Evolutionary conservation across 2,113 vertebrate species (phyloP).

Genomic region (Tupaia chinensis): DNA sequence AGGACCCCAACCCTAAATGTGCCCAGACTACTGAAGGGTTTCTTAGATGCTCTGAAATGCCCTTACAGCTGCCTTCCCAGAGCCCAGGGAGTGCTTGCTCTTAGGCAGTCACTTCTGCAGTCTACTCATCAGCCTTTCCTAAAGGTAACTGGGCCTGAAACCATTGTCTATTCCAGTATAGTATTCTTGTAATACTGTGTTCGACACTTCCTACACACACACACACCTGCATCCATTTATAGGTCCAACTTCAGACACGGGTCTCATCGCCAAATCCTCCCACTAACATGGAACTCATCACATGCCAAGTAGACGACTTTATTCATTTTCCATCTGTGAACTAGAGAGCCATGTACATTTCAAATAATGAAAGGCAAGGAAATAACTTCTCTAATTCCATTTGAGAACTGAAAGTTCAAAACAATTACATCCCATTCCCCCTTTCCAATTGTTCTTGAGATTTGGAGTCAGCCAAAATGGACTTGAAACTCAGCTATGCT

Average conservation of each 20-base stretch:
- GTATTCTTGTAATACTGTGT: background rate
- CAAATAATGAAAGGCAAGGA: background rate
- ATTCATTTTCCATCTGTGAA: background rate
- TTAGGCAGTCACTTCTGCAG: background rate
- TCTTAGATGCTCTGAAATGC: background rate
- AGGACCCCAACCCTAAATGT: background rate
- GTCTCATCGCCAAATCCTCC: background rate
- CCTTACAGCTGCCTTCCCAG: background rate
- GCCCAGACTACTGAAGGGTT: background rate
- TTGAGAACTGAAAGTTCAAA: conserved; percentile 18
- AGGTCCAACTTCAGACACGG: background rate
- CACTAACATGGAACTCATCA: background rate
- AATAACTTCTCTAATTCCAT: conserved; percentile 34
- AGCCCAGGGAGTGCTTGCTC: background rate
- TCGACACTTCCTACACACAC: background rate
- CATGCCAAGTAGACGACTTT: background rate
- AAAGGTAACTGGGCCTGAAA: background rate
- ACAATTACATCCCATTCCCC: background rate
- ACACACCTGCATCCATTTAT: background rate
- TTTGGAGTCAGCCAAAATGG: conserved; percentile 4
- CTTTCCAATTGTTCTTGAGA: conserved; percentile 2
- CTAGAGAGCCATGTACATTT: background rate
- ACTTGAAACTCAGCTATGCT: background rate
- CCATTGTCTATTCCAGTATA: background rate
- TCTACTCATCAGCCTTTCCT: background rate